Percentiles rank a stretch among this genome's conserved stretches.
These are phyloP conservation scores for Drosophila nannoptera DNA, from an alignment of 1,140 invertebrate species.

Conservation along the genomic window DNA sequence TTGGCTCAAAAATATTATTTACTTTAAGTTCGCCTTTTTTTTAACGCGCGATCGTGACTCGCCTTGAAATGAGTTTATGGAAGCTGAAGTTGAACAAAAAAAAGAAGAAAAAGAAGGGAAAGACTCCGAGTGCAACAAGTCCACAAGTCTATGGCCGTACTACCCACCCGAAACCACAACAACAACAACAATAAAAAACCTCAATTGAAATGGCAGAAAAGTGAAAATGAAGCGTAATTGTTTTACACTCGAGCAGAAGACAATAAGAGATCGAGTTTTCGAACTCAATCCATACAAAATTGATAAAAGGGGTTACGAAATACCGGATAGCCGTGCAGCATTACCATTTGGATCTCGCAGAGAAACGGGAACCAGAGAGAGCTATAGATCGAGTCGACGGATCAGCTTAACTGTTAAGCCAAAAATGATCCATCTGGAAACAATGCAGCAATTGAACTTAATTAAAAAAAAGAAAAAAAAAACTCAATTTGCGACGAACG, in stretches of 20 bases:
- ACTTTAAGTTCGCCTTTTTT: not conserved
- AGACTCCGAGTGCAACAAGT: not conserved
- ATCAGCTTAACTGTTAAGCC: too few species aligned
- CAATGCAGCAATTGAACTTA: not conserved
- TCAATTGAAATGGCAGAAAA: slow-evolving; percentile 19
- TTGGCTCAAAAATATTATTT: not conserved
- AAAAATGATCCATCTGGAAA: not conserved
- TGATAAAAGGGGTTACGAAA: too few species aligned
- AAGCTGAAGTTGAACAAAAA: slow-evolving; percentile 26
- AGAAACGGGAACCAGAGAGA: too few species aligned
- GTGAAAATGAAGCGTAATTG: slow-evolving; percentile 17
- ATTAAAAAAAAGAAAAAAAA: too few species aligned
- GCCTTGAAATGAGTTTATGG: slow-evolving; percentile 61
- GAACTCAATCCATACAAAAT: too few species aligned
- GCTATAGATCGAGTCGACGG: too few species aligned
- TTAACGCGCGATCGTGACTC: slow-evolving; percentile 69
- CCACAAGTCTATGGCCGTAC: not conserved
- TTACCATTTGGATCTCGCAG: too few species aligned
- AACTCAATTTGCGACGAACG: slow-evolving; percentile 9
- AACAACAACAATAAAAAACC: not conserved
- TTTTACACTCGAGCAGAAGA: slow-evolving; percentile 15
- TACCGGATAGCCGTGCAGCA: too few species aligned
- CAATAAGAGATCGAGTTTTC: too few species aligned
- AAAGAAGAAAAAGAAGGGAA: not conserved
- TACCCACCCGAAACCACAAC: not conserved